phyloP scores from a whole-genome alignment of 1,140 invertebrate genomes.

The Anastatus disparis region DNA sequence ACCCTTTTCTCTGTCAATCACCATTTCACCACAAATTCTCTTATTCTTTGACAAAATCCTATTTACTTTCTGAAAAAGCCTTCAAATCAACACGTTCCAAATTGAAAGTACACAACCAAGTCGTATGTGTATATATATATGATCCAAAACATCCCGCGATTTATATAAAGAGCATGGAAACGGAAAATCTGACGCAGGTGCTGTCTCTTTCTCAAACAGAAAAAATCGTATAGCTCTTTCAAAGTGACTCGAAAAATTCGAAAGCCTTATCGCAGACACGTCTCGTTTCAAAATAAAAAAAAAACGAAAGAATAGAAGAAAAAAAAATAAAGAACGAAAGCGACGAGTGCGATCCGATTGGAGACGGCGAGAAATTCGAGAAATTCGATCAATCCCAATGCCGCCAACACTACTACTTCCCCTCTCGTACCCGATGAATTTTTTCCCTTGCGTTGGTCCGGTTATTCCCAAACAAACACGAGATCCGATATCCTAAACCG shows the following conservation, averaged over 20 bases:
- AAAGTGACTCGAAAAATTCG: conserved; percentile 13
- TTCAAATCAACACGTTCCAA: no score
- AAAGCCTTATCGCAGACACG: neutral
- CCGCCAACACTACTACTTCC: neutral
- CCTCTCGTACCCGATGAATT: conserved; percentile 23
- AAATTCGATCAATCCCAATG: conserved; percentile 53
- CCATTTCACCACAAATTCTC: no score
- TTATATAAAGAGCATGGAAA: neutral
- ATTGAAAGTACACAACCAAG: no score
- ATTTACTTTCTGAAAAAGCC: no score
- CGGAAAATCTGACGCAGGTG: conserved; percentile 6
- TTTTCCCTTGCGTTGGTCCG: conserved; percentile 20
- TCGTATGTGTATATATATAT: no score
- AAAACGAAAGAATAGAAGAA: no score
- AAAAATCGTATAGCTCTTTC: neutral
- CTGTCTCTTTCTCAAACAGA: neutral
- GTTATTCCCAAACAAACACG: conserved; percentile 34
- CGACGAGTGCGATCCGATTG: conserved; percentile 20
- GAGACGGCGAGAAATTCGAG: conserved; percentile 49
- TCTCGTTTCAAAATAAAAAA: no score
- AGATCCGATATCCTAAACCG: conserved; percentile 45
- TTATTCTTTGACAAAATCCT: no score
- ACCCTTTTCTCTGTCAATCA: no score
- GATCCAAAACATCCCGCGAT: no score
- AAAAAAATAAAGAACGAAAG: no score